Conservation (phyloP, 2,888 invertebrate species). For the Panzeria rudis region DNA sequence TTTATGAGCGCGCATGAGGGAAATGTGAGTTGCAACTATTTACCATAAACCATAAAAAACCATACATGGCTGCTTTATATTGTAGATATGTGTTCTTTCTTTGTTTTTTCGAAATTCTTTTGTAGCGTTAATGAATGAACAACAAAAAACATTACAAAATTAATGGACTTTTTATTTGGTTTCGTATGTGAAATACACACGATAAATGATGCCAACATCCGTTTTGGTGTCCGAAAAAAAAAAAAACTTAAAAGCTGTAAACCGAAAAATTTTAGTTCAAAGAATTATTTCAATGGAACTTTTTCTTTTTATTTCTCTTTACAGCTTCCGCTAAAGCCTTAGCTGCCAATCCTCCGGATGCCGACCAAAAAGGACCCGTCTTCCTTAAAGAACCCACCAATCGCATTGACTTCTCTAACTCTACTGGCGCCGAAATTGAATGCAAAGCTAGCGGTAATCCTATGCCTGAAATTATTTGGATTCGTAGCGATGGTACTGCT, state of each 20-base stretch:
- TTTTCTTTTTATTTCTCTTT: constrained; percentile 36
- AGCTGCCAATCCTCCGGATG: constrained; percentile 85
- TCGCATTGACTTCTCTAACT: constrained; percentile 96
- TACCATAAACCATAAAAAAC: constrained; percentile 61
- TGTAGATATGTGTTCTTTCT: constrained; percentile 32
- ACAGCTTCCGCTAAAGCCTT: constrained; percentile 74
- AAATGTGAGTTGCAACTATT: constrained; percentile 43
- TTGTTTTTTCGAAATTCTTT: constrained; percentile 13
- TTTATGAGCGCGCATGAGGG: constrained; percentile 21
- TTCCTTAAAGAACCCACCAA: constrained; percentile 96
- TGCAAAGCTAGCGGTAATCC: constrained; percentile 96
- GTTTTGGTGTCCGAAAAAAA: constrained; percentile 32
- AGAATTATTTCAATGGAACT: not conserved
- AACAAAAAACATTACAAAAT: constrained; percentile 26
- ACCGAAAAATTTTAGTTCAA: no score
- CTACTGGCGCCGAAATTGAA: constrained; percentile 95
- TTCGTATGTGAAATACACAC: not conserved
- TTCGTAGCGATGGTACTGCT: constrained; percentile 94
- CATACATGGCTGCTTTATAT: constrained; percentile 3
- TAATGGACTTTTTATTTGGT: not conserved
- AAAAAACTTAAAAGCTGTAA: not conserved
- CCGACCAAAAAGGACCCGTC: constrained; percentile 93
- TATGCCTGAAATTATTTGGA: constrained; percentile 96
- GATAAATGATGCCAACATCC: constrained; percentile 62
- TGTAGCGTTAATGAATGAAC: constrained; percentile 39